A percentile compares a stretch with the other conserved stretches of the same genome.
Conservation (phyloP, 2,888 invertebrate species). For the Epiblema foenella region DNA sequence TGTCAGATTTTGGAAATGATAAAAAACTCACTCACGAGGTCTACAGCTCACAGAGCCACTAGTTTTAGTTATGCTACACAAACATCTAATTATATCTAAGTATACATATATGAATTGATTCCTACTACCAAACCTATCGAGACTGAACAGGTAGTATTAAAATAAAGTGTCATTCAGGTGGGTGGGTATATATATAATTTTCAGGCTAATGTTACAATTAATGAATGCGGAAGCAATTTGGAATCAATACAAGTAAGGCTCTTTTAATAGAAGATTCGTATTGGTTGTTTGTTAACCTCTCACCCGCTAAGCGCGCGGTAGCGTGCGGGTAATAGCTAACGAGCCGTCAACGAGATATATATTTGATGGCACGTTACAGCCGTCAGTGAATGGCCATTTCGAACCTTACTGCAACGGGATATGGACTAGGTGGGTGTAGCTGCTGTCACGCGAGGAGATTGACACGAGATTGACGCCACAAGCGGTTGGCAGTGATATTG, state of each 20-base stretch:
- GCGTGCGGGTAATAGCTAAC: conserved; percentile 5
- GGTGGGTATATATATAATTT: no score
- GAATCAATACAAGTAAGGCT: background rate
- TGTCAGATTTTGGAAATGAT: no score
- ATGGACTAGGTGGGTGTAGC: background rate
- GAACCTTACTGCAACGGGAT: background rate
- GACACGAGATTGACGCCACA: background rate
- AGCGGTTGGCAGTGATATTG: background rate
- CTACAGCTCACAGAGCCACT: no score
- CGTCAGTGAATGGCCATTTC: background rate
- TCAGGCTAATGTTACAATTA: no score
- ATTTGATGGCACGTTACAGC: background rate
- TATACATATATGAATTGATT: no score
- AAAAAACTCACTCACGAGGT: no score
- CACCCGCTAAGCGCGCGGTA: background rate
- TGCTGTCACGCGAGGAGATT: background rate
- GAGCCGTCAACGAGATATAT: conserved; percentile 1
- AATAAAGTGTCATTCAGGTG: no score
- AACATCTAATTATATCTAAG: no score
- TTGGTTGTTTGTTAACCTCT: background rate
- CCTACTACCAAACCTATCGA: no score
- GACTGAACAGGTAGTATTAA: no score
- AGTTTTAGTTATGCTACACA: no score
- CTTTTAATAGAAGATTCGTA: background rate
- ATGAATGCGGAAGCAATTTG: no score